A percentile compares a stretch with the other conserved stretches of the same genome.
Conservation (phyloP, 2,797 vertebrate genomes). For the Agapornis canus region DNA sequence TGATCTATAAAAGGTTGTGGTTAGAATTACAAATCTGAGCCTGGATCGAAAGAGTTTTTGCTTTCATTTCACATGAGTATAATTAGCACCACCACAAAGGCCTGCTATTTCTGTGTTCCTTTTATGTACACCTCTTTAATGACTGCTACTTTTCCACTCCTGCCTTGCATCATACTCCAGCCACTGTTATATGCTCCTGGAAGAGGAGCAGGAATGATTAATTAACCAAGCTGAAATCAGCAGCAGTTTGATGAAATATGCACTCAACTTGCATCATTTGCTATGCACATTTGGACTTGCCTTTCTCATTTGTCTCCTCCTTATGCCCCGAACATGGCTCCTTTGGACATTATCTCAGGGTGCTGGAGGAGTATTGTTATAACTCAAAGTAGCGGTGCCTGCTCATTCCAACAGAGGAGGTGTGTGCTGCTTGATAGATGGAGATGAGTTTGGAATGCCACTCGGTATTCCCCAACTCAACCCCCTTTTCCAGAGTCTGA, state of each 20-base stretch:
- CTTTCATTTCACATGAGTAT: slow-evolving; percentile 29
- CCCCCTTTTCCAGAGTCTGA: not conserved
- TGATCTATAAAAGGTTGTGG: slow-evolving; percentile 42
- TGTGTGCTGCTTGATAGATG: not conserved
- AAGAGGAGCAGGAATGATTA: slow-evolving; percentile 55
- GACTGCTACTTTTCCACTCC: slow-evolving; percentile 23
- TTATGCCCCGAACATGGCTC: not conserved
- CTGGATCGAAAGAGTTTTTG: slow-evolving; percentile 31
- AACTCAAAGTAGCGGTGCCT: not conserved
- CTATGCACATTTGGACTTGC: not conserved
- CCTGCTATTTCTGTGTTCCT: slow-evolving; percentile 20
- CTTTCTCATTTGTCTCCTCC: slow-evolving; percentile 56
- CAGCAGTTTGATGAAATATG: slow-evolving; percentile 60
- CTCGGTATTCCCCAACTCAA: not conserved
- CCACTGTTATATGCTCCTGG: slow-evolving; percentile 31
- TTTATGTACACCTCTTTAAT: slow-evolving; percentile 40
- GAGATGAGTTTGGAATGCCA: not conserved
- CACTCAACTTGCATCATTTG: slow-evolving; percentile 57
- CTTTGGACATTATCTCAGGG: slow-evolving; percentile 46
- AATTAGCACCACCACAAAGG: slow-evolving; percentile 46
- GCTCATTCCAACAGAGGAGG: not conserved
- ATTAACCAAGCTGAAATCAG: slow-evolving; percentile 50
- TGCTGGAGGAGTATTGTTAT: not conserved
- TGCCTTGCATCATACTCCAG: slow-evolving; percentile 32
- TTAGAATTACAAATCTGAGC: slow-evolving; percentile 45